phyloP scores from a whole-genome alignment of 2,113 vertebrate genomes.

The Phalacrocorax brasilianus region DNA sequence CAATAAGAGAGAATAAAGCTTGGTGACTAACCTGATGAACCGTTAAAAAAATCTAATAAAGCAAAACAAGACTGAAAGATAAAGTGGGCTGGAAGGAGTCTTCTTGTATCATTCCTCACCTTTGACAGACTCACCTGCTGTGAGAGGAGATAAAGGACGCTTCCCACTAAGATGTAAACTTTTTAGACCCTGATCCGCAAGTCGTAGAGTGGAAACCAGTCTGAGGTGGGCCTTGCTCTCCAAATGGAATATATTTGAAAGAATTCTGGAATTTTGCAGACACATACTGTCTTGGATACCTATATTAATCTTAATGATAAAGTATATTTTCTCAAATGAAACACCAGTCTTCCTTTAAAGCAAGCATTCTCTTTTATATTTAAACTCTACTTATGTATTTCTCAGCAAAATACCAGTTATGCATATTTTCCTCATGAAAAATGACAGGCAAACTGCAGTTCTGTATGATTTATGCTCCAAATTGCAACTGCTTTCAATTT shows the following conservation, averaged over 20 bases:
- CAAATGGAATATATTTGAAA: not conserved
- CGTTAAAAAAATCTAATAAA: constrained; percentile 63
- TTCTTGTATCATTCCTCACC: constrained; percentile 38
- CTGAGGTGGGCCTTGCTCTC: not conserved
- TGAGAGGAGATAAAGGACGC: constrained; percentile 5
- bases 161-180: constrained; percentile 35
- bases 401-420: not conserved
- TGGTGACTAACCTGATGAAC: constrained; percentile 54
- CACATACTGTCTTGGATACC: not conserved
- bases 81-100: not conserved
- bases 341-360: not conserved
- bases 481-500: not conserved
- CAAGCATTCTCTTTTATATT: not conserved
- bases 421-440: not conserved
- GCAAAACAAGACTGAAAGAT: constrained; percentile 38
- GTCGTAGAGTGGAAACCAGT: not conserved
- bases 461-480: not conserved
- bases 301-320: not conserved
- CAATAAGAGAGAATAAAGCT: constrained; percentile 58
- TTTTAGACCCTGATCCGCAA: constrained; percentile 10
- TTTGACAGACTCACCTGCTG: constrained; percentile 46
- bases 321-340: not conserved
- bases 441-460: not conserved
- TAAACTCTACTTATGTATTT: not conserved
- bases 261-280: not conserved